Conservation (phyloP, 2,113 vertebrate species). For the Chlorocebus sabaeus region DNA sequence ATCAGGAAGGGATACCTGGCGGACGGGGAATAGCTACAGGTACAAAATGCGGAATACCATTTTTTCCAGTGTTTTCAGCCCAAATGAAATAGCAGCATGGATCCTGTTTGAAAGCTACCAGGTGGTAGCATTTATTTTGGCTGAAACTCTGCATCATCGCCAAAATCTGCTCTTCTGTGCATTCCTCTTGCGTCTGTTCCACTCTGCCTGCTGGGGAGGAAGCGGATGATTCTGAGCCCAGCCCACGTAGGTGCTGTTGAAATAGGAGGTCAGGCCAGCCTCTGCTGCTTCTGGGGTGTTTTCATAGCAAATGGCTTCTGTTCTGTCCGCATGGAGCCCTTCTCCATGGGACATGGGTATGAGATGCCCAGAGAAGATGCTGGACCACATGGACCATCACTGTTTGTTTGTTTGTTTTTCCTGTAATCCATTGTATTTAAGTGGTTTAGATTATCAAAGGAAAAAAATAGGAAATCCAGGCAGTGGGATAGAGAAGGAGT, state of each 20-base stretch:
- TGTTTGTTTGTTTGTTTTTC: not conserved
- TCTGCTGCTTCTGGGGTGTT: not conserved
- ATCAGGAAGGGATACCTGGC: not conserved
- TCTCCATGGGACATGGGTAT: not conserved
- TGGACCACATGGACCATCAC: not conserved
- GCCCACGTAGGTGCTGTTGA: accelerated
- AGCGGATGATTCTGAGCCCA: not conserved
- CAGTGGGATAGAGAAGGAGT: not conserved
- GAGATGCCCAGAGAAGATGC: not conserved
- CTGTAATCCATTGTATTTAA: not conserved
- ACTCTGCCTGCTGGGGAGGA: not conserved
- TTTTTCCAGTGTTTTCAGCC: slow-evolving; percentile 28
- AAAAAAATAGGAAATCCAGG: not conserved
- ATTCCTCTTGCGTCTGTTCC: not conserved
- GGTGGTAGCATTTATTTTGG: slow-evolving; percentile 23
- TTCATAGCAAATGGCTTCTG: not conserved
- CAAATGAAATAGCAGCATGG: not conserved
- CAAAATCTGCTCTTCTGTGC: not conserved
- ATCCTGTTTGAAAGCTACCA: slow-evolving; percentile 7
- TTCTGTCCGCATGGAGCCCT: not conserved
- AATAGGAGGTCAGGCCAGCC: not conserved
- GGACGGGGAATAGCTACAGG: not conserved
- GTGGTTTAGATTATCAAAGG: slow-evolving; percentile 5
- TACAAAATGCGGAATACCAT: not conserved
- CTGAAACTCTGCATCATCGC: not conserved